Base-by-base conservation (phyloP, 2,797 vertebrate species). In the Phalloptychus januarius region DNA sequence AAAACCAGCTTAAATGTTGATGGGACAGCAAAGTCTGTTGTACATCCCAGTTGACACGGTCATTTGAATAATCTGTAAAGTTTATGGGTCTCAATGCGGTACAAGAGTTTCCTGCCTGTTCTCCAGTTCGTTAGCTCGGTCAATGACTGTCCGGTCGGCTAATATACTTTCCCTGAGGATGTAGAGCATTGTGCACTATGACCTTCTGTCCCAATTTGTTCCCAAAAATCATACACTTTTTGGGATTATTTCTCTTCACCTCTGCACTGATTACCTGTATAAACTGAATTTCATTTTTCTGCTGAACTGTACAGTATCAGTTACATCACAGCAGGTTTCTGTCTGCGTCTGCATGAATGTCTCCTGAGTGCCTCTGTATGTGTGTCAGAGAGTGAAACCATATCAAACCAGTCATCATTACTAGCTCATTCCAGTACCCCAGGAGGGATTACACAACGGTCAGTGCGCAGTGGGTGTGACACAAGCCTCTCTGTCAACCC, bases 371-470 rank as follows among this genome's bases (percentile, higher is more conserved):
- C 86, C 80, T 89, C 74, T 78, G 82, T 79, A 58, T 90, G 79
- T 90, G 87, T 93, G 86, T 90, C 80, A 74, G 79, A 88, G 88
- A 89, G 86, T 88, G 87, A 94, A 91, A 82, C 89, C 56, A 44
- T 93, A 91, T 93, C 90, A 89, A 91, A 88, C 86, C 78, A 84
- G 91, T 91, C 90, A 90, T 92, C 91, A 90, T 94, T 93, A 91
- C 87, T 71, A 89, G 89, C 88, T 91, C 90, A 91, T 93, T 92
- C 91, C 93, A 89, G 85, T 87, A 87, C 87, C 91, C 87, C 89
- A 85, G 87, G 88, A 93, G 91, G 90, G 87, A 93, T 94, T 92
- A 92, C 89, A 91, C 91, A 91, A 90, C 72, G 77, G 87, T 90
- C 86, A 89, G 89, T 74, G 82, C 75, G 2, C 79, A 75, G 93